A percentile compares a stretch with the other conserved stretches of the same genome.
These are phyloP conservation scores for Drosophila hydei DNA, from an alignment of 1,140 invertebrate genomes.

Conservation along the genomic window DNA sequence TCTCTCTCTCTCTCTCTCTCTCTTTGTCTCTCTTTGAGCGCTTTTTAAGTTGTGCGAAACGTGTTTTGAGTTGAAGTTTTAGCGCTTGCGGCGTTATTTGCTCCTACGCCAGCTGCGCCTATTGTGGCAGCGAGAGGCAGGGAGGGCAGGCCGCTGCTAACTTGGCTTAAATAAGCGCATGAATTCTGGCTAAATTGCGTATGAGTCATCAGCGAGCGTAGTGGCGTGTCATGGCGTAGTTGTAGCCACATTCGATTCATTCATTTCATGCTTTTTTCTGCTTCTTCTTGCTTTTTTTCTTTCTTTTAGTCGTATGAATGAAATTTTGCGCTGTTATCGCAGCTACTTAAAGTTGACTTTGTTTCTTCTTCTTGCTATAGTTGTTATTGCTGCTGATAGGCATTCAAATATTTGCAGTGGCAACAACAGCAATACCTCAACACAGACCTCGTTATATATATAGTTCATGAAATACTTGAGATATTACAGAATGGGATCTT, in stretches of 20 bases:
- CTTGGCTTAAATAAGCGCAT: conserved; percentile 70
- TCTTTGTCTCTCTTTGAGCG: conserved; percentile 22
- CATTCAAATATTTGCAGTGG: conserved; percentile 18
- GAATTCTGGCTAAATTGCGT: conserved; percentile 73
- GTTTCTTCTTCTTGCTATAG: conserved; percentile 1
- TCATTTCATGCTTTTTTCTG: conserved; percentile 42
- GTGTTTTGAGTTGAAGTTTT: conserved; percentile 40
- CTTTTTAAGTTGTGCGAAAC: conserved; percentile 23
- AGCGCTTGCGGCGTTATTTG: conserved; percentile 29
- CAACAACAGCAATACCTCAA: conserved; percentile 4
- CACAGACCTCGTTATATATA: conserved; percentile 5
- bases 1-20: conserved; percentile 16
- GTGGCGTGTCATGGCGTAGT: conserved; percentile 39
- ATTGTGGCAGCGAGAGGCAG: background rate
- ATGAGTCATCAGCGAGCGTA: conserved; percentile 65
- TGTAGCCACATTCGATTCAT: conserved; percentile 65
- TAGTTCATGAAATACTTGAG: too few species aligned
- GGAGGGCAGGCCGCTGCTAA: conserved; percentile 20
- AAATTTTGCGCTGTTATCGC: conserved; percentile 43
- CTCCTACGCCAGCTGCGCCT: conserved; percentile 21
- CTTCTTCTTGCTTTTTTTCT: background rate
- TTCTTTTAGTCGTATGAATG: conserved; percentile 57
- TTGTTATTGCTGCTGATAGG: conserved; percentile 10
- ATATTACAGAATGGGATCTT: too few species aligned
- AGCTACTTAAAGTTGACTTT: conserved; percentile 28